Evolutionary conservation across 2,888 invertebrate genomes (phyloP), one percentile per base, ranked within the genome.

Genomic region (Callosobruchus maculatus): DNA sequence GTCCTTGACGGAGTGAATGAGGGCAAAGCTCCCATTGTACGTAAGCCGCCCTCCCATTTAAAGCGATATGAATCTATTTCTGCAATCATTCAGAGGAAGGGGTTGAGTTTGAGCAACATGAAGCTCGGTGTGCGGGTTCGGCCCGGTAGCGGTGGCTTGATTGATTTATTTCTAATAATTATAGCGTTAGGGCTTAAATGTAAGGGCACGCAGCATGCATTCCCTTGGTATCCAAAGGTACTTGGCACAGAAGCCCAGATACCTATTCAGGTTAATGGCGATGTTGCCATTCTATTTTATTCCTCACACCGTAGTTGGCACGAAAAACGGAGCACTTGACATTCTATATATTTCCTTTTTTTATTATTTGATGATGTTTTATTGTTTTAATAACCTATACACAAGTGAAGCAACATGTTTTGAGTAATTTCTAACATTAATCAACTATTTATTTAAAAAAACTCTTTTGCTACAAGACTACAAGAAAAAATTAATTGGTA

Each of bases 211-310:
- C 49, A 13, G 22, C 68, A 18, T 80, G 81, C 81, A 82, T 82
- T 81, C 81, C 83, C 82, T 83, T 83, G 83, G 84, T 83, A 78
- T 81, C 82, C 73, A 72, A 75, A 77, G 74, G 84, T 82, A 77
- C 83, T 77, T 76, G 81, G 82, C 80, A 84, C 85, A 79, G 79
- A 82, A 82, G 74, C 82, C 83, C 79, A 81, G 78, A 83, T 84
- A 79, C 79, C 78, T 26, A 70, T 67, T n/a, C 74, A 18, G 49
- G 49, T 49, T 49, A 49, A 49, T 5, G 13, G 49, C 49, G 49
- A 18, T 7, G 49, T 49, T 49, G 49, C 49, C 49, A 49, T 49
- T 13, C 7, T 49, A 49, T 49, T 49, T 18, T 26, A n/a, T n/a
- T n/a, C n/a, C n/a, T n/a, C n/a, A n/a, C n/a, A n/a, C n/a, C n/a